These are phyloP conservation scores for Xenopus laevis DNA, from an alignment of 2,113 vertebrate species.

Conservation along the genomic window DNA sequence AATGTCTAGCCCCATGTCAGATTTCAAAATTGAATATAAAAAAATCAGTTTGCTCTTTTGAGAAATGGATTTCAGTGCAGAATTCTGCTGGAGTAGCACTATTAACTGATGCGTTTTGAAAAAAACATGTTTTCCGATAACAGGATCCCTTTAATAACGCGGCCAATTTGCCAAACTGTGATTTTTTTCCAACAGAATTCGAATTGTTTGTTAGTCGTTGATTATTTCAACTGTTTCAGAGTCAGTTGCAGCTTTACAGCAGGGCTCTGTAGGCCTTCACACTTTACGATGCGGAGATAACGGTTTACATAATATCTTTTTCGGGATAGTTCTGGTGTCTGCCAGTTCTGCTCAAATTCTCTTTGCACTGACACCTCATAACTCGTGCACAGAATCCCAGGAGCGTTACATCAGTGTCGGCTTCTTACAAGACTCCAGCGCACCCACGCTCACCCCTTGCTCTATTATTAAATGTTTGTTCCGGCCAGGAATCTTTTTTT, in stretches of 20 bases:
- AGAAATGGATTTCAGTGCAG: no score
- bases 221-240: background rate
- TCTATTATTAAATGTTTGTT: background rate
- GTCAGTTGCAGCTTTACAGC: background rate
- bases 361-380: constrained; percentile 47
- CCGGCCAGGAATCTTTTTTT: background rate
- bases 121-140: no score
- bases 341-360: constrained; percentile 49
- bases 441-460: constrained; percentile 20
- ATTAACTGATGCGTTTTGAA: no score
- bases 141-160: no score
- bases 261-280: constrained; percentile 1
- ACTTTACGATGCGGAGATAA: constrained; percentile 36
- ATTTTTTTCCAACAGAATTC: no score
- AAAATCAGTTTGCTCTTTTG: no score
- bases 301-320: constrained; percentile 6
- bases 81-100: no score
- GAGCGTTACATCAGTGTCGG: constrained; percentile 43
- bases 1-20: no score
- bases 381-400: constrained; percentile 45
- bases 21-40: no score
- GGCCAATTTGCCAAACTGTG: no score
- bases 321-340: constrained; percentile 28
- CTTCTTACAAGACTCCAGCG: background rate
- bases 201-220: background rate